phyloP scores from a whole-genome alignment of 2,113 vertebrate species.

The Siniperca chuatsi region DNA sequence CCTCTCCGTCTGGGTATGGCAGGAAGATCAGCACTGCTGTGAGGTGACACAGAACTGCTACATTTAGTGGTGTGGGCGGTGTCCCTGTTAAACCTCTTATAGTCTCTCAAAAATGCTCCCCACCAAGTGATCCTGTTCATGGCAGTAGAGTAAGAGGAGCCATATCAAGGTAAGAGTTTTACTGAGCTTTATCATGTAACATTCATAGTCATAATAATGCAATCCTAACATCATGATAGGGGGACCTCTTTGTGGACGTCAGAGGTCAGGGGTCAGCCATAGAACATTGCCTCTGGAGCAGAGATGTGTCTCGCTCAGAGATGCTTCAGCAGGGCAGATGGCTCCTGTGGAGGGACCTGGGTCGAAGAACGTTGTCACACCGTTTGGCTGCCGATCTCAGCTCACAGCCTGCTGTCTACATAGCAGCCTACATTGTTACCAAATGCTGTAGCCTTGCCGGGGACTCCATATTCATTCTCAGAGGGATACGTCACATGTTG shows the following conservation, averaged over 20 bases:
- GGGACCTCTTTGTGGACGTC: not conserved
- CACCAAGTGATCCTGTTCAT: constrained; percentile 59
- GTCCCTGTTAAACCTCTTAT: constrained; percentile 75
- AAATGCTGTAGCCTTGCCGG: not conserved
- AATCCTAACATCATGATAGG: not conserved
- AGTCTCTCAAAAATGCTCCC: constrained; percentile 66
- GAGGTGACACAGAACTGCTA: constrained; percentile 78
- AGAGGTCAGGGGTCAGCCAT: constrained; percentile 23
- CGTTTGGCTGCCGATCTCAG: constrained; percentile 27
- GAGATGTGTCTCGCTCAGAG: not conserved
- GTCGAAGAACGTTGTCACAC: constrained; percentile 3
- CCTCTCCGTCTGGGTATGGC: constrained; percentile 71
- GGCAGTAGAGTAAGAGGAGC: constrained; percentile 42
- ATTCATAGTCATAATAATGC: constrained; percentile 24
- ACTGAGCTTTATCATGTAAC: constrained; percentile 16
- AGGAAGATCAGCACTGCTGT: constrained; percentile 76
- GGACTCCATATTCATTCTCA: constrained; percentile 8
- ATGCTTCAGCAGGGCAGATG: constrained; percentile 19
- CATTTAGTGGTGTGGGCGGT: constrained; percentile 74
- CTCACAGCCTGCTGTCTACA: constrained; percentile 33
- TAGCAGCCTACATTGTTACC: constrained; percentile 36
- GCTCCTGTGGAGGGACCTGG: constrained; percentile 25
- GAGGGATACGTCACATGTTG: constrained; percentile 13
- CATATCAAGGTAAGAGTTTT: constrained; percentile 36
- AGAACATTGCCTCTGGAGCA: not conserved